Conservation (phyloP, 1,140 invertebrate species). For the Chrysomallon squamiferum region DNA sequence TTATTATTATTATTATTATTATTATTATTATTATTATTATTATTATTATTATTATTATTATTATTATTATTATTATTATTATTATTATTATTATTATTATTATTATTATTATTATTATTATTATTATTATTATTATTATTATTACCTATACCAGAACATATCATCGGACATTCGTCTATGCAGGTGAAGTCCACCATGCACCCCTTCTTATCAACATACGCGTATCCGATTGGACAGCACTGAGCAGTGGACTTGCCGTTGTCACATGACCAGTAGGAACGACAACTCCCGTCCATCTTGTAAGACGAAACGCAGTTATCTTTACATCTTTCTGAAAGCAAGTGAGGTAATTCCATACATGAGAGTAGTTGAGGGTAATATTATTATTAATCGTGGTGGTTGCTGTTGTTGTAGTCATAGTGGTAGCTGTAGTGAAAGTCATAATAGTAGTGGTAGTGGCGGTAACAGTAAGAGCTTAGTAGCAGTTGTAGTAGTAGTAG, state of each 20-base stretch:
- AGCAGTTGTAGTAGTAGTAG: too few relatives aligned
- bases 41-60: neutral
- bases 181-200: constrained; percentile 26
- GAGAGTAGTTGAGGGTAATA: neutral
- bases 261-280: neutral
- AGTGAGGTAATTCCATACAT: too few relatives aligned
- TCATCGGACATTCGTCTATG: constrained; percentile 2
- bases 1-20: neutral
- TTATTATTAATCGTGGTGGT: neutral
- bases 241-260: neutral
- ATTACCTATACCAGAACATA: neutral
- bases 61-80: neutral
- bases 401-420: neutral
- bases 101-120: neutral
- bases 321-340: neutral
- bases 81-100: neutral
- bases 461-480: too few relatives aligned
- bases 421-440: too few relatives aligned
- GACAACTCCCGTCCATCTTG: neutral
- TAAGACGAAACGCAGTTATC: neutral
- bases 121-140: neutral
- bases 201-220: neutral
- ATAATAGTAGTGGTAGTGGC: too few relatives aligned
- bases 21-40: neutral
- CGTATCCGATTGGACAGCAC: neutral